phyloP scores from a whole-genome alignment of 2,797 vertebrate species.

The Lepilemur septentrionalis region DNA sequence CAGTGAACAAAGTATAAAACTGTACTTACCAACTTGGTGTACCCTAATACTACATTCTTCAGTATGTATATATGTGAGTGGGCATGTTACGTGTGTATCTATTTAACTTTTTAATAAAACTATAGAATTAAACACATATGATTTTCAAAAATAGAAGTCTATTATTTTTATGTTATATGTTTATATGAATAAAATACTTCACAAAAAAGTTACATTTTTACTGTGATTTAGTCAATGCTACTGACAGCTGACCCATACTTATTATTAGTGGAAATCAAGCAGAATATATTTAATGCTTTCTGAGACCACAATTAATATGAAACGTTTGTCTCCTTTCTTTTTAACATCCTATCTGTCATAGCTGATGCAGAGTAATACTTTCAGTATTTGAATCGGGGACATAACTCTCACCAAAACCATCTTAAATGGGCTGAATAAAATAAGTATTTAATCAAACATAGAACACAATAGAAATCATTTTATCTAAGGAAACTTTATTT shows the following conservation, averaged over 20 bases:
- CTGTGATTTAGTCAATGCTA: neutral
- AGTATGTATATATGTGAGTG: neutral
- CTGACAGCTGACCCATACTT: neutral
- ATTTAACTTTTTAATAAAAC: neutral
- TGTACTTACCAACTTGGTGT: neutral
- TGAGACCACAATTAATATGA: neutral
- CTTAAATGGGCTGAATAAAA: neutral
- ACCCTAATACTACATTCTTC: neutral
- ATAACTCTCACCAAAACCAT: neutral
- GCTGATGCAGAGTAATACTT: neutral
- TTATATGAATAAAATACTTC: neutral
- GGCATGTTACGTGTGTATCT: neutral
- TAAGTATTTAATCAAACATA: neutral
- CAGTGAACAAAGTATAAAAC: neutral
- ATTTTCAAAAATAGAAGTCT: neutral
- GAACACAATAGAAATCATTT: accelerated
- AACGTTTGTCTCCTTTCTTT: neutral
- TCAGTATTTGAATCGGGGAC: neutral
- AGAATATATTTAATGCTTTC: neutral
- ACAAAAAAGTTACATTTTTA: neutral
- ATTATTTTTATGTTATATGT: neutral
- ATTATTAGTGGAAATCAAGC: neutral
- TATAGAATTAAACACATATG: neutral
- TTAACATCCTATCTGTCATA: neutral
- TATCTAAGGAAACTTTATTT: neutral